Evolutionary conservation across 2,888 invertebrate species (phyloP), one percentile per base, ranked within the genome.

Genomic region (Altica lythri): DNA sequence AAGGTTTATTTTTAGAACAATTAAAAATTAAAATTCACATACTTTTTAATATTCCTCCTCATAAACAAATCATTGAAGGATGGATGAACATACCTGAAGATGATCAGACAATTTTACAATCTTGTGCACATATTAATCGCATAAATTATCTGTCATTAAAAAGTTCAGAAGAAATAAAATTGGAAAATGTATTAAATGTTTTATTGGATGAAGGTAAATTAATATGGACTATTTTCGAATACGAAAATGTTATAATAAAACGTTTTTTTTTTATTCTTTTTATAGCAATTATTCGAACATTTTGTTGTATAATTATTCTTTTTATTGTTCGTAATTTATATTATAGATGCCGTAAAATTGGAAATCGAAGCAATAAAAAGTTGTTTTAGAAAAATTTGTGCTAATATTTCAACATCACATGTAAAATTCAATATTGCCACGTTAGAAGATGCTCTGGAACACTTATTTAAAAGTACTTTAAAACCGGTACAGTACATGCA

Each of bases 1-100:
- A 19, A 3, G 46, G 46, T 47, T 52, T 29, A 13, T 29, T 75
- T 77, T 0, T 79, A 97, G 97, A 97, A 67, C 13, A 35, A 12
- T 32, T 62, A 25, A 55, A 58, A 51, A 13, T 30, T 19, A 40
- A 53, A 35, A 61, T 64, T 34, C 45, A 48, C 13, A 43, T 35
- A 14, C 38, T 47, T n/a, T 59, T 62, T 22, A 44, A 59, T 12
- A 58, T 68, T 16, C 57, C 62, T 9, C 55, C 57, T 6, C 17
- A 55, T 10, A 52, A 60, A 43, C 68, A 68, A 55, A 14, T 60
- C 9, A 62, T 68, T 10, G 32, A 51, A 14, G 64, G 63, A 19
- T 67, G 66, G 66, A 35, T 45, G 30, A 52, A 29, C 5, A 10
- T 9, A n/a, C 68, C 68, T 6, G 38, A 49, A 16, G 19, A 42